Base-by-base conservation (phyloP, 1,140 invertebrate species). In the Diplogasteroides magnus region DNA sequence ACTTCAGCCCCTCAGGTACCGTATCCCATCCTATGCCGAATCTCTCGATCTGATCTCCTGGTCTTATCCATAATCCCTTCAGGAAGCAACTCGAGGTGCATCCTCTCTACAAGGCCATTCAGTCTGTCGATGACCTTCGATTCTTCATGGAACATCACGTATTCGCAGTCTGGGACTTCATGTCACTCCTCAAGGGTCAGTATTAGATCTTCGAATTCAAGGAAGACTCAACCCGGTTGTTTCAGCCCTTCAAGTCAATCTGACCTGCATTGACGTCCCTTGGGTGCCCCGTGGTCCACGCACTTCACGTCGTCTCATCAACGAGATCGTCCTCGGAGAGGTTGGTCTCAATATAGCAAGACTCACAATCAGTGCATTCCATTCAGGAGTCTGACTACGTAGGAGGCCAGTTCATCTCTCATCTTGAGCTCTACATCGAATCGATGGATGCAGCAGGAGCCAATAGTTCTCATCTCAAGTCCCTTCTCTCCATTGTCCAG, bases 241-340 rank as follows among this genome's bases (percentile, higher is more conserved):
- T n/a, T n/a, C n/a, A n/a, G n/a, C n/a, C n/a, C 70, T 72, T 32
- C 70, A 72, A 62, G 14, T n/a, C 15, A 31, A 72, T 25, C 57
- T 72, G 56, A 72, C 70, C 48, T 72, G 70, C 31, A 61, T 72
- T 58, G 29, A 19, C 14, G 61, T 72, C 27, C 70, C 70, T 25
- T 72, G 70, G 70, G 29, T 14, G n/a, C 56, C 67, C 23, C 58
- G 32, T 25, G 70, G 70, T 26, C 31, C 60, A 15, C 55, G 67
- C 15, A 29, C 48, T 15, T 6, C 57, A 15, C n/a, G 70, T 61
- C 55, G 70, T 14, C 60, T 72, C 11, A 71, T 72, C 67, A 72
- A 72, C 37, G 70, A 72, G 60, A 72, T 72, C 55, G 70, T 72
- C 6, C 48, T 72, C n/a, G 70, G 70, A 61, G 70, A 72, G 66